Evolutionary conservation across 2,113 vertebrate species (phyloP).

Genomic region (Sphaerodactylus townsendi): DNA sequence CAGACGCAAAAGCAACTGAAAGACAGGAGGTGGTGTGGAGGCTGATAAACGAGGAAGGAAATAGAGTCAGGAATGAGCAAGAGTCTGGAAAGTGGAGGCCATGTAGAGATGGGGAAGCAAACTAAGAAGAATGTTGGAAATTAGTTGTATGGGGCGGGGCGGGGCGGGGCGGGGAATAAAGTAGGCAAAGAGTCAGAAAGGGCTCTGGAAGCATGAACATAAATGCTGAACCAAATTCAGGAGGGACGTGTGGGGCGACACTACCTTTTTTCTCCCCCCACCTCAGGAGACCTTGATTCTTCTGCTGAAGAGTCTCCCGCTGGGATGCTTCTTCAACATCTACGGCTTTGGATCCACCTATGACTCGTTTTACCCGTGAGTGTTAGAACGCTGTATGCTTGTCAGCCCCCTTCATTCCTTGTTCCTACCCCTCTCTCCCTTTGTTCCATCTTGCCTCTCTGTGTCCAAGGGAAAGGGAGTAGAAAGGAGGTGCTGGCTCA

Average conservation of each 20-base stretch:
- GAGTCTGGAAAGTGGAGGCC: too few relatives aligned
- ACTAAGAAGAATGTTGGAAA: too few relatives aligned
- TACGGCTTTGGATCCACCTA: slow-evolving; percentile 80
- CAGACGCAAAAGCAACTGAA: fast-evolving
- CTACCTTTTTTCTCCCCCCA: not conserved
- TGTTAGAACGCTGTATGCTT: not conserved
- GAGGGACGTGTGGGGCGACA: not conserved
- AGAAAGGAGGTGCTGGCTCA: not conserved
- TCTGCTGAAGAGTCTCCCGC: slow-evolving; percentile 84
- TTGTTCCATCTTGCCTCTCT: too few relatives aligned
- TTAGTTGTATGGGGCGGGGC: too few relatives aligned
- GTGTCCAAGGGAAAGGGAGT: not conserved
- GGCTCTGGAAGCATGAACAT: not conserved
- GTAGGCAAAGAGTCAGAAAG: too few relatives aligned
- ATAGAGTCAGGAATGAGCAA: too few relatives aligned
- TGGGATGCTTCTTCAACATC: slow-evolving; percentile 88
- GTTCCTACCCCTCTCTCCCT: not conserved
- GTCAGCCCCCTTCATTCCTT: not conserved
- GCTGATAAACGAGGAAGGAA: too few relatives aligned
- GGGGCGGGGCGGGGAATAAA: not conserved
- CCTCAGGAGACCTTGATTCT: slow-evolving; percentile 79
- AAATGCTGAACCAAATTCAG: not conserved
- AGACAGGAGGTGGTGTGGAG: too few relatives aligned
- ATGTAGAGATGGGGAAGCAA: too few relatives aligned
- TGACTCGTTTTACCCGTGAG: slow-evolving; percentile 76